Evolutionary conservation across 2,888 invertebrate species (phyloP), one percentile per base, ranked within the genome.

Genomic region (Phalera bucephala): DNA sequence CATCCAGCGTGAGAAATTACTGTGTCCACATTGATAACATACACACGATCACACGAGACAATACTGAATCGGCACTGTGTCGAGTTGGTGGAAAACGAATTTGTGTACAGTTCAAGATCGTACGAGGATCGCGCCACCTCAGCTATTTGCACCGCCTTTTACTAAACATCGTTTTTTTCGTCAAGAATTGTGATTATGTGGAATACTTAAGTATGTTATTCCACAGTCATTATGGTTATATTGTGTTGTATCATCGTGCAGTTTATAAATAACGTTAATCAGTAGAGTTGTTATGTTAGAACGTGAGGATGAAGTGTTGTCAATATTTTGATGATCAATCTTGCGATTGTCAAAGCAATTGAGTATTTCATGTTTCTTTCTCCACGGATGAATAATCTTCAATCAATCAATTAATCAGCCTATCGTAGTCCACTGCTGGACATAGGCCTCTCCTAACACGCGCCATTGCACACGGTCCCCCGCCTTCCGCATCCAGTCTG

Each of bases 61-160:
- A 15, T 19, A 30, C 12, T 30, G 35, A 32, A 42, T 36, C 13
- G 39, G 46, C 67, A 59, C 68, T 36, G 66, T 65, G 67, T 50
- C 37, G 38, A 26, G 38, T 52, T 62, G 67, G 52, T 59, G 70
- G 62, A 70, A 76, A 46, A 61, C 66, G 32, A 20, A 19, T 13
- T 28, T 17, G 53, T 53, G 64, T 49, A 40, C 44, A 47, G 47
- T 47, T 54, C 53, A 53, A 55, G 54, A 78, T 84, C 83, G 69
- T 78, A 78, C 72, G 80, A 83, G 59, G 52, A 64, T 80, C 78
- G 63, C 60, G 69, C 77, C 80, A 80, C 72, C 64, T 67, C 58
- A 29, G 41, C 62, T 62, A 62, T 66, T 59, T 54, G 53, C 36
- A 47, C 37, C 1, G 5, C 12, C 26, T 21, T 21, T 21, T 21